Percentiles rank a stretch among this genome's conserved stretches.
Evolutionary conservation across 2,797 vertebrate species (phyloP).

Genomic region (Pipistrellus kuhlii): DNA sequence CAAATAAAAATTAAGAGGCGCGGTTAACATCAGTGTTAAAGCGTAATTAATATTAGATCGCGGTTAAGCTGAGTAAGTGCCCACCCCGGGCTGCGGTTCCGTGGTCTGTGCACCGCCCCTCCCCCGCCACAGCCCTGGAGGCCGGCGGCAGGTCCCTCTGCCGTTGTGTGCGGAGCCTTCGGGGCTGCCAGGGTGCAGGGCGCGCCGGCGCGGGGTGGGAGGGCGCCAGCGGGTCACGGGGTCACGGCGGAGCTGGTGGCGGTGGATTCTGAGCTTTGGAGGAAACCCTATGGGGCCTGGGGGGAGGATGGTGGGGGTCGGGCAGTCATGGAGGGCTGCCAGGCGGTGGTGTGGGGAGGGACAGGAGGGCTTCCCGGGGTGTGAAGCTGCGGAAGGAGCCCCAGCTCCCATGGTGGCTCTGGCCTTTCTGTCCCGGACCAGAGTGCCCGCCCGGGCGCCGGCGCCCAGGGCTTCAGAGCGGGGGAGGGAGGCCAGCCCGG

Average conservation of each 20-base stretch:
- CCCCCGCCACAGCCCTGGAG: background rate
- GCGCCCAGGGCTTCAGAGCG: too few species aligned
- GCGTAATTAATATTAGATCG: background rate
- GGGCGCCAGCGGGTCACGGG: accelerated
- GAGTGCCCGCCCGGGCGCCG: background rate
- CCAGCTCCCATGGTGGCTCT: too few species aligned
- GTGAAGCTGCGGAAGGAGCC: background rate
- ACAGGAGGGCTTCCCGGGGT: background rate
- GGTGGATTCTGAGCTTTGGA: background rate
- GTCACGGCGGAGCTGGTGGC: background rate
- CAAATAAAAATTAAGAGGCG: background rate
- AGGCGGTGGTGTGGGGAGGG: background rate
- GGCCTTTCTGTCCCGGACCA: background rate
- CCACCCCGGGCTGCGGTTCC: background rate
- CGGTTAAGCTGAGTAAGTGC: too few species aligned
- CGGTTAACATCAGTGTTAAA: background rate
- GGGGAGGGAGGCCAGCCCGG: accelerated
- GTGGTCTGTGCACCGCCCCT: background rate
- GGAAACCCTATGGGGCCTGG: accelerated
- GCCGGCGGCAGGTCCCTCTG: accelerated
- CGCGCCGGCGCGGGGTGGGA: background rate
- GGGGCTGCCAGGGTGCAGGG: background rate
- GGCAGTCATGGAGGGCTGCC: background rate
- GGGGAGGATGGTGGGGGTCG: background rate
- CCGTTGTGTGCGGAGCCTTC: background rate